Conservation (phyloP, 2,797 vertebrate species). For the Crocodylus rhombifer region DNA sequence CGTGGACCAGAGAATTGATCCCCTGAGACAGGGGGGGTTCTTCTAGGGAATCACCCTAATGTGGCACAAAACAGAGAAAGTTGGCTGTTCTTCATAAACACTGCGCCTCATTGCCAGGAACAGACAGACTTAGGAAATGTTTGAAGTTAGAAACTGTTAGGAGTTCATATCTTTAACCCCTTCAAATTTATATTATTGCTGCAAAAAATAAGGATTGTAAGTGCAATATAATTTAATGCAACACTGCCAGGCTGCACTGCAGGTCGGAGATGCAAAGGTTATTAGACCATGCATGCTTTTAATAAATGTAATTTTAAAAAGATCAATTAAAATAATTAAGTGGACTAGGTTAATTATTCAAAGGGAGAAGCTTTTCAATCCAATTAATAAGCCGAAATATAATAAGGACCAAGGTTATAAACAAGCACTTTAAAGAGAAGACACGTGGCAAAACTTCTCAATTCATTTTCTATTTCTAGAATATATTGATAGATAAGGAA, state of each 20-base stretch:
- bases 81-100: background rate
- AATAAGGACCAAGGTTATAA: background rate
- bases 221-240: background rate
- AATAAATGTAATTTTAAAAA: conserved; percentile 24
- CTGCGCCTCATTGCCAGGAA: background rate
- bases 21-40: fast-evolving
- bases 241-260: background rate
- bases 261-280: background rate
- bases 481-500: background rate
- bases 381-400: background rate
- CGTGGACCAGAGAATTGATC: background rate
- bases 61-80: background rate
- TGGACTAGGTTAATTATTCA: background rate
- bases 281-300: conserved; percentile 3
- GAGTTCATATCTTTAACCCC: background rate
- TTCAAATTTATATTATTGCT: background rate
- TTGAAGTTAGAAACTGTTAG: background rate
- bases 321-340: background rate
- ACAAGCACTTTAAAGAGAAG: background rate
- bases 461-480: background rate
- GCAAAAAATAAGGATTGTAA: background rate
- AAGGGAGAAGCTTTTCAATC: background rate
- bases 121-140: background rate
- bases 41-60: background rate
- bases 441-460: background rate